Percentiles rank a stretch among this genome's conserved stretches.
These are phyloP conservation scores for Pantelozetes paolii DNA, from an alignment of 2,888 invertebrate species.

Conservation along the genomic window DNA sequence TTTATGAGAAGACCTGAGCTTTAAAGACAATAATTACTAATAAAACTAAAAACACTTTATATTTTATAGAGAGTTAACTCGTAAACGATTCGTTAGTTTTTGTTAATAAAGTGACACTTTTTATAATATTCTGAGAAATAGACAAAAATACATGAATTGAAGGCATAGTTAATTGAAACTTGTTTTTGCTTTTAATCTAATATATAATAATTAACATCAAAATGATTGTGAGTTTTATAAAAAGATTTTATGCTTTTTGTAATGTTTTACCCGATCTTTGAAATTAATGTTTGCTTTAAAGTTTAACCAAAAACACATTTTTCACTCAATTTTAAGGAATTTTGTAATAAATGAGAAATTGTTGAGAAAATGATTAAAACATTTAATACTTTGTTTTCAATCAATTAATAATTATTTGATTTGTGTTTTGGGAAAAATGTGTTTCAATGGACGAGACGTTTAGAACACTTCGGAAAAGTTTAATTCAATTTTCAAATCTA, in stretches of 20 bases:
- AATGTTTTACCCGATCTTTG: no score
- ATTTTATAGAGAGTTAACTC: not conserved
- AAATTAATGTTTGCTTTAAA: no score
- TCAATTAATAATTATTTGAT: not conserved
- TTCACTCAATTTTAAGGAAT: not conserved
- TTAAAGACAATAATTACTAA: not conserved
- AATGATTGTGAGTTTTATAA: slow-evolving; percentile 4
- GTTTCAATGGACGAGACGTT: slow-evolving; percentile 10
- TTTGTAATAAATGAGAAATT: slow-evolving; percentile 4
- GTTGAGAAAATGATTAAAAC: no score
- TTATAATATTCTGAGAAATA: not conserved
- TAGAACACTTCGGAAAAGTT: slow-evolving; percentile 17
- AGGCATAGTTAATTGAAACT: not conserved
- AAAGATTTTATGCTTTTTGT: no score
- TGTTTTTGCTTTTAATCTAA: not conserved
- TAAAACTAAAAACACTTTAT: not conserved
- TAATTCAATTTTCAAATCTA: not conserved
- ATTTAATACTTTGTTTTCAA: not conserved
- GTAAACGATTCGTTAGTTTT: not conserved
- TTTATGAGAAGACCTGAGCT: not conserved
- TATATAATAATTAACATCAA: not conserved
- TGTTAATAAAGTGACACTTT: not conserved
- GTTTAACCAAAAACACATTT: no score
- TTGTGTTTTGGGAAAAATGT: not conserved
- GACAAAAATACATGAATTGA: slow-evolving; percentile 20